Evolutionary conservation across 2,797 vertebrate genomes (phyloP).

Genomic region (Avahi laniger): DNA sequence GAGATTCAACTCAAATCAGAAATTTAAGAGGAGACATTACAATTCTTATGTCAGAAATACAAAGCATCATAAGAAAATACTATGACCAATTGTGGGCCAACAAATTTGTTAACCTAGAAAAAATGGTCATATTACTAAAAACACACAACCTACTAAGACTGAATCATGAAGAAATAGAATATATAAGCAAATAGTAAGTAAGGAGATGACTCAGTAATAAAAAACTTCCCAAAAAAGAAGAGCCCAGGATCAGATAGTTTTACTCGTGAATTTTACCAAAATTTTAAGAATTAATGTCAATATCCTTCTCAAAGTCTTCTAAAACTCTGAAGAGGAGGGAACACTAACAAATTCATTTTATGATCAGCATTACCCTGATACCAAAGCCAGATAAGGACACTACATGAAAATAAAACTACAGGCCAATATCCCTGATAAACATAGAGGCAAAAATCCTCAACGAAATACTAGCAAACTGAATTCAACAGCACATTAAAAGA

Average conservation of each 20-base stretch:
- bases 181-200: neutral
- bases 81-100: too few relatives aligned
- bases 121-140: neutral
- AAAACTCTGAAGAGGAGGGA: neutral
- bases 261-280: neutral
- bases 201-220: neutral
- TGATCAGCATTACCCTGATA: neutral
- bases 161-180: neutral
- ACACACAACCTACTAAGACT: neutral
- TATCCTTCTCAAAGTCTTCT: neutral
- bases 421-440: neutral
- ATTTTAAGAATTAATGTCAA: neutral
- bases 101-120: neutral
- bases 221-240: neutral
- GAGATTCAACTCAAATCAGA: neutral
- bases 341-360: neutral
- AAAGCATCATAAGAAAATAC: neutral
- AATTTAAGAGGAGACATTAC: neutral
- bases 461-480: neutral
- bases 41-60: neutral
- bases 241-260: too few relatives aligned
- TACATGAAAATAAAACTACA: neutral
- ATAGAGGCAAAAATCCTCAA: neutral
- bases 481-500: neutral
- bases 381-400: neutral